A percentile compares a stretch with the other conserved stretches of the same genome.
Conservation (phyloP, 2,888 invertebrate genomes). For the Catonia carolina region DNA sequence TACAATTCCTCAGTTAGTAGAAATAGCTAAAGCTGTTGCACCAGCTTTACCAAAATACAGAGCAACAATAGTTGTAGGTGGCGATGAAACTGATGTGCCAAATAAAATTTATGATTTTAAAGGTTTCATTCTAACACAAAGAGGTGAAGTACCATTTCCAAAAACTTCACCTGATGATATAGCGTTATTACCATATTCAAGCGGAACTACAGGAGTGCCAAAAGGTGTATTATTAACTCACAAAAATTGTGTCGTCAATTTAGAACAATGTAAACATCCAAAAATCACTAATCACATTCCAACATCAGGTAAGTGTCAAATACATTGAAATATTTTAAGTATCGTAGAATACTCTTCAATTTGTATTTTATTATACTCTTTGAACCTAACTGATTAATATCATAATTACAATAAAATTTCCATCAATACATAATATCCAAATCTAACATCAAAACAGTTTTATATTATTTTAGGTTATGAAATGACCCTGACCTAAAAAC, state of each 20-base stretch:
- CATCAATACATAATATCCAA: too few species aligned
- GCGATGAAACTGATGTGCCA: slow-evolving; percentile 41
- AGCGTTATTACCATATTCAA: slow-evolving; percentile 51
- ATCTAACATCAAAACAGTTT: too few species aligned
- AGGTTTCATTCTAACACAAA: slow-evolving; percentile 25
- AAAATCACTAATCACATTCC: slow-evolving; percentile 34
- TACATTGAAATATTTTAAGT: too few species aligned
- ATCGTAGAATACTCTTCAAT: too few species aligned
- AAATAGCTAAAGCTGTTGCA: slow-evolving; percentile 51
- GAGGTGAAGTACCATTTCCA: slow-evolving; percentile 40
- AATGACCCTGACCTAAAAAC: too few species aligned
- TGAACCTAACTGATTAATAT: too few species aligned
- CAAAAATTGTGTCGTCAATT: slow-evolving; percentile 55
- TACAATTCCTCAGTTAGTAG: slow-evolving; percentile 56
- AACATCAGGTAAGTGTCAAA: slow-evolving; percentile 30
- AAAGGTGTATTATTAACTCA: slow-evolving; percentile 73
- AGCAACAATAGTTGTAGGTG: slow-evolving; percentile 58
- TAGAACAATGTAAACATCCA: slow-evolving; percentile 47
- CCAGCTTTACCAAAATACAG: slow-evolving; percentile 51
- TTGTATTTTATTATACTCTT: too few species aligned
- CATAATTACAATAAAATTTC: too few species aligned
- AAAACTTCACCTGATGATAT: slow-evolving; percentile 37
- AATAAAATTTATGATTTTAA: slow-evolving; percentile 28
- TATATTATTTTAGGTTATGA: too few species aligned
- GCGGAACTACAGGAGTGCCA: slow-evolving; percentile 75